These are phyloP conservation scores for Smutsia gigantea DNA, from an alignment of 2,797 vertebrate genomes.

Conservation along the genomic window DNA sequence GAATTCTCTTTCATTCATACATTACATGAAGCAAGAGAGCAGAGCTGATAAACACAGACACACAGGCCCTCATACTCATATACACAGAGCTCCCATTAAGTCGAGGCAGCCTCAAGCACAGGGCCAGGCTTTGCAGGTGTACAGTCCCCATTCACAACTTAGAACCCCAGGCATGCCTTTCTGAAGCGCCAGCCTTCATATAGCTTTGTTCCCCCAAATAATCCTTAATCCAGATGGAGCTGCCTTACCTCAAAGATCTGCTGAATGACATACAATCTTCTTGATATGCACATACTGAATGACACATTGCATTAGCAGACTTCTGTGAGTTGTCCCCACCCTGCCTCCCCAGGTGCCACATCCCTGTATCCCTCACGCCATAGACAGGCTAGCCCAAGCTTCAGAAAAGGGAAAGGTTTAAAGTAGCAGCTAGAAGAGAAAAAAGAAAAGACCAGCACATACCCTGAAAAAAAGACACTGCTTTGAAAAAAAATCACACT, in stretches of 20 bases:
- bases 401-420: not conserved
- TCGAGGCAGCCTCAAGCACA: not conserved
- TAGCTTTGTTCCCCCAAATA: not conserved
- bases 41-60: not conserved
- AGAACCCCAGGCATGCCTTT: not conserved
- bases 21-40: not conserved
- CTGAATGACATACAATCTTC: constrained; percentile 59
- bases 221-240: constrained; percentile 59
- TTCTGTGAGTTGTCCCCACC: not conserved
- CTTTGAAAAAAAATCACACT: not conserved
- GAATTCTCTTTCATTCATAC: not conserved
- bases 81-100: not conserved
- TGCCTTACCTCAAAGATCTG: constrained; percentile 56
- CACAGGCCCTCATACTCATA: not conserved
- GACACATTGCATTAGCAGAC: constrained; percentile 57
- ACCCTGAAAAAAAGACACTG: not conserved
- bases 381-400: not conserved
- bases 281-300: constrained; percentile 18
- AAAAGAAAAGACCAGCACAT: not conserved
- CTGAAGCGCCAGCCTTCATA: not conserved
- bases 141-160: not conserved
- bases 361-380: not conserved
- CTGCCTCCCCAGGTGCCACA: not conserved
- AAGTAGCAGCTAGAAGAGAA: not conserved
- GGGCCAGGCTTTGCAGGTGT: not conserved